Conservation (phyloP, 2,888 invertebrate species). For the Allacma fusca region DNA sequence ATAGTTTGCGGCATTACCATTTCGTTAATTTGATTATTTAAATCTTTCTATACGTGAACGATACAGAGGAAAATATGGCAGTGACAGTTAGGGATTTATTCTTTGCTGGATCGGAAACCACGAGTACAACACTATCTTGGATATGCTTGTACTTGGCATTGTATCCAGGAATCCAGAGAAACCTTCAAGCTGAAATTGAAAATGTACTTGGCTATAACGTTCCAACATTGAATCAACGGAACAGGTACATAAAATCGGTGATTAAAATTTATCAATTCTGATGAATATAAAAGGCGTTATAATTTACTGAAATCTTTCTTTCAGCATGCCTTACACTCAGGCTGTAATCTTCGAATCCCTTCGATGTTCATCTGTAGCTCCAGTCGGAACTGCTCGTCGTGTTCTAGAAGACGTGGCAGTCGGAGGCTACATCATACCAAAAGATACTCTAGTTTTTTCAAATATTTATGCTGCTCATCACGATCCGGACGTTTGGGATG, state of each 20-base stretch:
- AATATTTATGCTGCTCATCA: slow-evolving; percentile 23
- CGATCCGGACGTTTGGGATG: slow-evolving; percentile 24
- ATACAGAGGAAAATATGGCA: slow-evolving; percentile 6
- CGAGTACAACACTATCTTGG: slow-evolving; percentile 1
- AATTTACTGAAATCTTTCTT: too few relatives aligned
- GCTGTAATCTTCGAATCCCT: slow-evolving; percentile 25
- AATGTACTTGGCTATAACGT: neutral
- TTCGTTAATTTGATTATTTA: too few relatives aligned
- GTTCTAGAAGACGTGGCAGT: slow-evolving; percentile 14
- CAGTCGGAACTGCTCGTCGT: slow-evolving; percentile 1
- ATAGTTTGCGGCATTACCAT: too few relatives aligned
- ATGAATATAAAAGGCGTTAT: too few relatives aligned
- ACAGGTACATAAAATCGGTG: neutral
- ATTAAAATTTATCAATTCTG: too few relatives aligned
- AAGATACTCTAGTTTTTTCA: slow-evolving; percentile 21
- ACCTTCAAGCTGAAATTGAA: neutral
- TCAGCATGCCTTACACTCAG: slow-evolving; percentile 37
- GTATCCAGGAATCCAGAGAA: neutral
- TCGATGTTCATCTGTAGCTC: slow-evolving; percentile 18
- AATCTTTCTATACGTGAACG: neutral
- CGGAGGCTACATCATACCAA: slow-evolving; percentile 24
- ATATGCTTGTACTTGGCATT: neutral
- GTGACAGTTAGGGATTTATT: neutral
- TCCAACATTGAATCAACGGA: neutral
- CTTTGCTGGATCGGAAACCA: slow-evolving; percentile 1